Evolutionary conservation across 2,113 vertebrate genomes (phyloP).

Genomic region (Epinephelus fuscoguttatus): DNA sequence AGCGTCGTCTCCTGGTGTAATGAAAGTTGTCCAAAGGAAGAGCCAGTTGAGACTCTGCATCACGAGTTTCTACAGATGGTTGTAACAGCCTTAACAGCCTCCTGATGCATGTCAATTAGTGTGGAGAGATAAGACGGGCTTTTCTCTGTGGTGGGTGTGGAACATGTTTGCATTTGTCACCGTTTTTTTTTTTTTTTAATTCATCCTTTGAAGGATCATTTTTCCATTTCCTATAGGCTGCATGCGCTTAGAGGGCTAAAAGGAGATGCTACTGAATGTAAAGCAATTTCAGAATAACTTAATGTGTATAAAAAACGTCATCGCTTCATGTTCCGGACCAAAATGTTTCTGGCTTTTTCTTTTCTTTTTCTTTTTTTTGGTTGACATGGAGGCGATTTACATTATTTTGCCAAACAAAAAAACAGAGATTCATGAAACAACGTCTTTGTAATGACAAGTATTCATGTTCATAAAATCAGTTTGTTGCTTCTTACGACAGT

Average conservation of each 20-base stretch:
- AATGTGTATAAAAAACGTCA: conserved; percentile 57
- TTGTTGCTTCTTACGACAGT: conserved; percentile 73
- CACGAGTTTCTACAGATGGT: conserved; percentile 41
- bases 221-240: conserved; percentile 80
- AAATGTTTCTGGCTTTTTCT: conserved; percentile 69
- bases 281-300: conserved; percentile 73
- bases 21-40: conserved; percentile 13
- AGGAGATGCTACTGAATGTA: conserved; percentile 87
- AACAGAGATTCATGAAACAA: conserved; percentile 69
- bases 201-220: conserved; percentile 44
- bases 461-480: conserved; percentile 81
- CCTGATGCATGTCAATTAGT: conserved; percentile 73
- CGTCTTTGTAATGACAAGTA: conserved; percentile 77
- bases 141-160: conserved; percentile 44
- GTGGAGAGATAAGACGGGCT: conserved; percentile 35
- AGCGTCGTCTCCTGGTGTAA: conserved; percentile 45
- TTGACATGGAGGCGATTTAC: conserved; percentile 53
- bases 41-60: conserved; percentile 22
- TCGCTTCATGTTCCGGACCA: conserved; percentile 80
- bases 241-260: conserved; percentile 85
- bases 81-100: conserved; percentile 71
- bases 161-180: conserved; percentile 62
- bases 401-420: conserved; percentile 54
- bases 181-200: conserved; percentile 28
- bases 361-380: conserved; percentile 7